Percentiles rank a stretch among this genome's conserved stretches.
Evolutionary conservation across 2,888 invertebrate genomes (phyloP).

Genomic region (Machimus rusticus): DNA sequence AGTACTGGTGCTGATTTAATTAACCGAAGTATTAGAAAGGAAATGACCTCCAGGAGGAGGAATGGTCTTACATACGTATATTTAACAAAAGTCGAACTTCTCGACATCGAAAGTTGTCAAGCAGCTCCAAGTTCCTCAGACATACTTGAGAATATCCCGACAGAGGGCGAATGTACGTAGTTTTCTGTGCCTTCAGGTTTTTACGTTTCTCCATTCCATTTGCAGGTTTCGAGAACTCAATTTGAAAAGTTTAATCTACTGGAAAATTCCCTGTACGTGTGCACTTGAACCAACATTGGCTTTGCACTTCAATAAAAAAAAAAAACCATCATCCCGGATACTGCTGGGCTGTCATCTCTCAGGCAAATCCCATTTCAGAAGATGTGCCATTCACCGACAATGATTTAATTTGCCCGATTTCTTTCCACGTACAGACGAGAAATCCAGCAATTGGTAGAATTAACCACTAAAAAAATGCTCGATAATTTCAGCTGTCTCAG

Average conservation of each 20-base stretch:
- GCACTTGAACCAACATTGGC: conserved; percentile 26
- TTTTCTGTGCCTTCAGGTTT: conserved; percentile 33
- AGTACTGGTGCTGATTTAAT: conserved; percentile 7
- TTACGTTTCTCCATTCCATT: conserved; percentile 12
- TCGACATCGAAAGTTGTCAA: neutral
- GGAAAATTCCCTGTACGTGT: conserved; percentile 43
- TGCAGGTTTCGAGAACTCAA: conserved; percentile 34
- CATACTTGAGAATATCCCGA: neutral
- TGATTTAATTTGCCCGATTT: conserved; percentile 19
- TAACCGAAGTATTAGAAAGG: neutral
- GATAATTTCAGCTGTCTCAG: neutral
- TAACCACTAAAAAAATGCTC: neutral
- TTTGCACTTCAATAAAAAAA: conserved; percentile 32
- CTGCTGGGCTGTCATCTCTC: conserved; percentile 22
- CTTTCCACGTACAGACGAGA: neutral
- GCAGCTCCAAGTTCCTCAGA: neutral
- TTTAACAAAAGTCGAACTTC: neutral
- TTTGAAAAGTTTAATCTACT: conserved; percentile 44
- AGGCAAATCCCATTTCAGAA: conserved; percentile 1
- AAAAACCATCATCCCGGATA: neutral
- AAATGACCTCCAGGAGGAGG: neutral
- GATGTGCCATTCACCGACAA: conserved; percentile 13
- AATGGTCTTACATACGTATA: neutral
- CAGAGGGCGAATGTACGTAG: neutral
- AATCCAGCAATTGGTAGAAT: neutral